These are phyloP conservation scores for Sitobion miscanthi DNA, from an alignment of 1,140 invertebrate species.

Conservation along the genomic window DNA sequence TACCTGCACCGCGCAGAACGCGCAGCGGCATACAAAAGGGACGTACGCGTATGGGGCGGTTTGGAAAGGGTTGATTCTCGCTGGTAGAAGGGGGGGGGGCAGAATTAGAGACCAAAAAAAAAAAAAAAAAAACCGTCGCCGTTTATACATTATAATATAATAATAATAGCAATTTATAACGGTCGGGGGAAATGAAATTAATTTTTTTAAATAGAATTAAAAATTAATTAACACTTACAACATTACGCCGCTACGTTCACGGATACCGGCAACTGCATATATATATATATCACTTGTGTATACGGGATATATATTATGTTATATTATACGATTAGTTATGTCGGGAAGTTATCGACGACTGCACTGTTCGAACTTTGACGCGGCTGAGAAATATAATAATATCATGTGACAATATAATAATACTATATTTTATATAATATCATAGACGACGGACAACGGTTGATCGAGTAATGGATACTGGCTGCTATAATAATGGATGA, in stretches of 20 bases:
- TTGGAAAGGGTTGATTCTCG: background rate
- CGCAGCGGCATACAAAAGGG: background rate
- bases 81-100: background rate
- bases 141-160: background rate
- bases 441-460: background rate
- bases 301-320: too few species aligned
- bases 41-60: background rate
- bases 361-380: background rate
- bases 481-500: too few species aligned
- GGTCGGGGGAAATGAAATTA: background rate
- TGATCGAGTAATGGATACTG: background rate
- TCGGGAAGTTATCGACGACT: background rate
- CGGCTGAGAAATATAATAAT: background rate
- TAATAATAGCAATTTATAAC: background rate
- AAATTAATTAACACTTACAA: conserved; percentile 23
- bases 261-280: background rate
- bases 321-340: background rate
- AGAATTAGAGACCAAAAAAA: background rate
- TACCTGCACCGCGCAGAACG: background rate
- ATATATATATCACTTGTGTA: too few species aligned
- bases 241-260: background rate
- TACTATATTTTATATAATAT: background rate
- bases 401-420: background rate
- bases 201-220: background rate
- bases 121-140: background rate